These are phyloP conservation scores for Sebastes iracundus DNA, from an alignment of 2,797 vertebrate genomes.

Conservation along the genomic window DNA sequence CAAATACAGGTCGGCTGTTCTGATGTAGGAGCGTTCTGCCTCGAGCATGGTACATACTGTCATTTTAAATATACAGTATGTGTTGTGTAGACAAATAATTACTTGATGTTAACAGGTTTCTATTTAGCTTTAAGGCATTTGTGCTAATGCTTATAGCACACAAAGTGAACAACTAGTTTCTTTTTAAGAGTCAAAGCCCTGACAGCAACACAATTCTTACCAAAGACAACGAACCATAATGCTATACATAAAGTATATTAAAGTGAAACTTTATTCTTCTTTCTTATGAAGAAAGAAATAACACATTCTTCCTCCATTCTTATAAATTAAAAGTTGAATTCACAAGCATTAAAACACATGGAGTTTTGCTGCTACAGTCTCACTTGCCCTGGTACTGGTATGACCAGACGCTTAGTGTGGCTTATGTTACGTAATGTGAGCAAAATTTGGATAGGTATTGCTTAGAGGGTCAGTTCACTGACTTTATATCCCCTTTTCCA, in stretches of 20 bases:
- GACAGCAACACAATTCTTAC: neutral
- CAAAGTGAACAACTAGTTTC: neutral
- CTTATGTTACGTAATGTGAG: too few relatives aligned
- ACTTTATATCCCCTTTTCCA: neutral
- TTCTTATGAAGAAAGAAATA: too few relatives aligned
- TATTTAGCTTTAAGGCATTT: constrained; percentile 1
- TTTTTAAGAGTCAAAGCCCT: neutral
- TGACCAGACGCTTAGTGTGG: neutral
- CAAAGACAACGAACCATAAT: neutral
- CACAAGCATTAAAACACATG: neutral
- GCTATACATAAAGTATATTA: neutral
- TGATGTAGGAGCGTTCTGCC: constrained; percentile 41
- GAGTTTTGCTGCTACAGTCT: neutral
- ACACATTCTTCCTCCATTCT: too few relatives aligned
- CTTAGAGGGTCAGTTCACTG: neutral
- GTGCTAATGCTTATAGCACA: neutral
- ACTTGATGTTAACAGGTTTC: constrained; percentile 1
- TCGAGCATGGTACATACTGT: constrained; percentile 9
- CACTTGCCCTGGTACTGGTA: neutral
- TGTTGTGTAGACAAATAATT: constrained; percentile 7
- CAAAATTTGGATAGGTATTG: neutral
- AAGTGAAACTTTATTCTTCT: neutral
- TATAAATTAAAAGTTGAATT: neutral
- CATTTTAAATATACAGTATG: neutral
- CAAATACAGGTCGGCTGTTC: constrained; percentile 43